phyloP scores from a whole-genome alignment of 2,888 invertebrate genomes.

The Cynaeus angustus region DNA sequence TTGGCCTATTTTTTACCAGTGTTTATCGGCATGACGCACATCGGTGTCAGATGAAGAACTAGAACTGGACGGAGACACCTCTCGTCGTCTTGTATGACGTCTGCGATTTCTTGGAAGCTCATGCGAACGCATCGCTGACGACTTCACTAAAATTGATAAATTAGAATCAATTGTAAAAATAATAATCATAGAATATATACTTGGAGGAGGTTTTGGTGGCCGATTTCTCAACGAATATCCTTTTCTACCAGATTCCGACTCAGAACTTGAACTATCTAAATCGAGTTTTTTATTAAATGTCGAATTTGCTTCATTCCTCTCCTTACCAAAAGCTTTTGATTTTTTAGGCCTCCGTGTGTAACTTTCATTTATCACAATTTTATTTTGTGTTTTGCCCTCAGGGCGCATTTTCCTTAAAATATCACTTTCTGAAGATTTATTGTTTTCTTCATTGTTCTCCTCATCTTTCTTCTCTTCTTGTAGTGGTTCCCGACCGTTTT shows the following conservation, averaged over 20 bases:
- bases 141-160: constrained; percentile 56
- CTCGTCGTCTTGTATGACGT: constrained; percentile 60
- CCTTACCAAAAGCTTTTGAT: constrained; percentile 54
- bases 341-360: constrained; percentile 55
- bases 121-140: constrained; percentile 54
- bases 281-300: constrained; percentile 14
- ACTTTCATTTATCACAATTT: constrained; percentile 44
- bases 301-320: background rate
- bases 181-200: constrained; percentile 47
- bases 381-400: constrained; percentile 28
- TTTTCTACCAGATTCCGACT: constrained; percentile 63
- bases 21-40: constrained; percentile 49
- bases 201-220: constrained; percentile 64
- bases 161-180: constrained; percentile 14
- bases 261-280: constrained; percentile 61
- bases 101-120: constrained; percentile 56
- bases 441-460: constrained; percentile 40
- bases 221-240: constrained; percentile 67
- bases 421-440: constrained; percentile 58
- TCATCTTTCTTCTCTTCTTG: constrained; percentile 47
- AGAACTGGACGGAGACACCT: constrained; percentile 55
- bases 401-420: constrained; percentile 53
- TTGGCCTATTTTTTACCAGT: constrained; percentile 11
- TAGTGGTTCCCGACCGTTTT: constrained; percentile 47
- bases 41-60: constrained; percentile 58